These are phyloP conservation scores for Branchellion lobata DNA, from an alignment of 2,888 invertebrate species.

Conservation along the genomic window DNA sequence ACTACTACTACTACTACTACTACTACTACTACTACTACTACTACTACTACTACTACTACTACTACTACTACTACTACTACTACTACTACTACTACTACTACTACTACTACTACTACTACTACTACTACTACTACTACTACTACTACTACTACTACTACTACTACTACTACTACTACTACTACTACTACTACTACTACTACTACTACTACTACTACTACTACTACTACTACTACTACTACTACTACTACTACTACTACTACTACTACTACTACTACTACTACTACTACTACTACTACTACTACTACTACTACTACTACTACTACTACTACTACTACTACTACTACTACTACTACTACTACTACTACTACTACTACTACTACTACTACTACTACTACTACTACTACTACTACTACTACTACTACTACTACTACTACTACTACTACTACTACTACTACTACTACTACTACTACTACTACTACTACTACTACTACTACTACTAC, in stretches of 20 bases:
- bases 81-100: slow-evolving; percentile 47
- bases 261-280: slow-evolving; percentile 8
- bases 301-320: slow-evolving; percentile 9
- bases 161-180: slow-evolving; percentile 38
- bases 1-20: slow-evolving; percentile 9
- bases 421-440: slow-evolving; percentile 9
- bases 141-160: slow-evolving; percentile 47
- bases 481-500: slow-evolving; percentile 9
- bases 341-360: slow-evolving; percentile 6
- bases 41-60: slow-evolving; percentile 5
- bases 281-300: slow-evolving; percentile 3
- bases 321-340: slow-evolving; percentile 9
- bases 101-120: slow-evolving; percentile 46
- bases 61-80: slow-evolving; percentile 34
- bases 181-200: slow-evolving; percentile 40
- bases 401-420: slow-evolving; percentile 9
- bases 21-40: slow-evolving; percentile 9
- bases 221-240: background rate
- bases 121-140: slow-evolving; percentile 48
- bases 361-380: background rate
- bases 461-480: slow-evolving; percentile 9
- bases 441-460: slow-evolving; percentile 9
- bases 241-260: slow-evolving; percentile 1
- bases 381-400: slow-evolving; percentile 5
- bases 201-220: slow-evolving; percentile 37